Base-by-base conservation (phyloP, 2,888 invertebrate species). In the Beris morrisii region DNA sequence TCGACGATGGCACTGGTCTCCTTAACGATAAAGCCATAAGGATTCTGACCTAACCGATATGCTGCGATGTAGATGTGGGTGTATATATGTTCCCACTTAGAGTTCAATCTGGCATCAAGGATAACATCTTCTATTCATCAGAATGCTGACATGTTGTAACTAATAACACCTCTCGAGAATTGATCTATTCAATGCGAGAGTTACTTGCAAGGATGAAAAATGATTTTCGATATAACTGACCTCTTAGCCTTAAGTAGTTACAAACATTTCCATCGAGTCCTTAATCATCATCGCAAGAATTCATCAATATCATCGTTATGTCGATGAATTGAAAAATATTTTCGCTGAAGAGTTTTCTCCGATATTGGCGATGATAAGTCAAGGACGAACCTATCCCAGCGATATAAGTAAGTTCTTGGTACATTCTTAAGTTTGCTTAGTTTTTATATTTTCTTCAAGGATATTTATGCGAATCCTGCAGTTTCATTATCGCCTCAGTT, bases 231-330 rank as follows among this genome's bases (percentile, higher is more conserved):
- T 7, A 13, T 9, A 56, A n/a, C 31, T 22, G 12, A 54, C 31
- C 54, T 54, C 54, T 31, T 7, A 30, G n/a, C 32, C 12, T 9
- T 15, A 15, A 31, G 31, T 12, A 30, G 22, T 13, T 38, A 43
- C 9, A 56, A 28, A 38, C 30, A 45, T 13, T 45, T 28, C 57
- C 4, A n/a, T 3, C 11, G 4, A 46, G 30, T 59, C 58, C 58
- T 59, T 46, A 59, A 59, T 59, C 58, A 59, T 48, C n/a, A 31
- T 15, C 32, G 48, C 46, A 46, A 31, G 44, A 45, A 59, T 32
- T 59, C 44, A 59, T 59, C 44, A 59, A 46, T 59, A 12, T 28
- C n/a, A 12, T 13, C 44, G 58, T 48, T 48, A 59, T 59, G 22
- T 31, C 58, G 48, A 48, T 44, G 15, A 30, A 46, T 30, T 44